Percentiles rank a stretch among this genome's conserved stretches.
phyloP scores from a whole-genome alignment of 2,113 vertebrate genomes.

The Megaceryle maxima region DNA sequence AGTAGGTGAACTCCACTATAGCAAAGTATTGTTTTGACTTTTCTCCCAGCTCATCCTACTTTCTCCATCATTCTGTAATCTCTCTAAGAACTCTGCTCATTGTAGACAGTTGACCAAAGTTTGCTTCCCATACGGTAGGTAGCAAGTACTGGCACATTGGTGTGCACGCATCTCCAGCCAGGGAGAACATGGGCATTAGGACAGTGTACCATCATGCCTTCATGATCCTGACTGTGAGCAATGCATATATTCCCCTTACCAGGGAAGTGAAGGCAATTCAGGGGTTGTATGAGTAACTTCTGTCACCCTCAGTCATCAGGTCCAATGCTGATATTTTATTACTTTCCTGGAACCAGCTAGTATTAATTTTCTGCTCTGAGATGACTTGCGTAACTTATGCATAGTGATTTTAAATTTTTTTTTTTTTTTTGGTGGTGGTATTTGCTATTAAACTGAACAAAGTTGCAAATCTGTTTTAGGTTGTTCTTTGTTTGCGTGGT shows the following conservation, averaged over 20 bases:
- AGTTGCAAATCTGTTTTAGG: neutral
- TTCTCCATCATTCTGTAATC: neutral
- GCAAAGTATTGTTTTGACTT: neutral
- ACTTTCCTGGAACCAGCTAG: neutral
- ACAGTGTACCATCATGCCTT: neutral
- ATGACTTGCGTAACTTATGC: neutral
- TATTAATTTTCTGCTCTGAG: neutral
- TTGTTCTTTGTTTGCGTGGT: neutral
- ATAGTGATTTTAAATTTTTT: neutral
- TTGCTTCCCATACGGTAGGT: neutral
- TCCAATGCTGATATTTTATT: neutral
- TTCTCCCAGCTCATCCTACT: neutral
- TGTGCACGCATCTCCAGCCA: fast-evolving
- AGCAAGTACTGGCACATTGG: neutral
- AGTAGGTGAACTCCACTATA: neutral
- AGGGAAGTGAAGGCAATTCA: neutral
- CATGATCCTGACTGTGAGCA: neutral
- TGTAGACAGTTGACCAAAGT: neutral
- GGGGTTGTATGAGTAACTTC: neutral
- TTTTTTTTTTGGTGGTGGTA: neutral
- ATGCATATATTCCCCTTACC: neutral
- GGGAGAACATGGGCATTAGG: fast-evolving
- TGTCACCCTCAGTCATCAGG: neutral
- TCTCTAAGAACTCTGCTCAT: neutral
- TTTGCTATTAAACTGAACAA: neutral